Evolutionary conservation across 2,797 vertebrate species (phyloP).

Genomic region (Sebastes kiyomatsui): DNA sequence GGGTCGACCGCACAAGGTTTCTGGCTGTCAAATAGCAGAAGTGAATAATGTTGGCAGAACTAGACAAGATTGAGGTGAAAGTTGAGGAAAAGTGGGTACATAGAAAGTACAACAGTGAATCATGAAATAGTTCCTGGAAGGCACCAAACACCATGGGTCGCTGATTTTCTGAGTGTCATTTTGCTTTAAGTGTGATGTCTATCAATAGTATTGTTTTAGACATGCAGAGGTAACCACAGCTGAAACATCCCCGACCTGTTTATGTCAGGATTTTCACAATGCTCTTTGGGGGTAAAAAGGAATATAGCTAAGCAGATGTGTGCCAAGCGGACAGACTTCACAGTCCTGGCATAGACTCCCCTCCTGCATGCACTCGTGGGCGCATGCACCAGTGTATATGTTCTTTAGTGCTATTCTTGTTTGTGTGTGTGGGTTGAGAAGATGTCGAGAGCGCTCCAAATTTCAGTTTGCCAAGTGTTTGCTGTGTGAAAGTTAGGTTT

Average conservation of each 20-base stretch:
- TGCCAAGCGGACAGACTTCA: constrained; percentile 16
- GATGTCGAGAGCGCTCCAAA: constrained; percentile 40
- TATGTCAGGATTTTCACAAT: constrained; percentile 1
- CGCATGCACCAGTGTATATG: constrained; percentile 29
- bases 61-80: not conserved
- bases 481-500: constrained; percentile 41
- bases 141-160: not conserved
- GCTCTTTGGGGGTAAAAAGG: not conserved
- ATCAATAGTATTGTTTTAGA: not conserved
- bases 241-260: not conserved
- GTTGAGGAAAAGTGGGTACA: not conserved
- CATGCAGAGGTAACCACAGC: not conserved
- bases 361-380: constrained; percentile 42
- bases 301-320: constrained; percentile 2
- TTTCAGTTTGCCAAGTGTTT: constrained; percentile 42
- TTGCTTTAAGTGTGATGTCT: not conserved
- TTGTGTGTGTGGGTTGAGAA: constrained; percentile 57
- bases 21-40: not conserved
- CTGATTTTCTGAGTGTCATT: not conserved
- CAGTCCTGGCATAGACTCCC: constrained; percentile 17
- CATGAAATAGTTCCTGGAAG: not conserved
- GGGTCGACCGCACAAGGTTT: not conserved
- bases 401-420: constrained; percentile 62
- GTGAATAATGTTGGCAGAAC: not conserved
- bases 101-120: not conserved